Evolutionary conservation across 2,888 invertebrate species (phyloP).

Genomic region (Nipponacmea schrenckii): DNA sequence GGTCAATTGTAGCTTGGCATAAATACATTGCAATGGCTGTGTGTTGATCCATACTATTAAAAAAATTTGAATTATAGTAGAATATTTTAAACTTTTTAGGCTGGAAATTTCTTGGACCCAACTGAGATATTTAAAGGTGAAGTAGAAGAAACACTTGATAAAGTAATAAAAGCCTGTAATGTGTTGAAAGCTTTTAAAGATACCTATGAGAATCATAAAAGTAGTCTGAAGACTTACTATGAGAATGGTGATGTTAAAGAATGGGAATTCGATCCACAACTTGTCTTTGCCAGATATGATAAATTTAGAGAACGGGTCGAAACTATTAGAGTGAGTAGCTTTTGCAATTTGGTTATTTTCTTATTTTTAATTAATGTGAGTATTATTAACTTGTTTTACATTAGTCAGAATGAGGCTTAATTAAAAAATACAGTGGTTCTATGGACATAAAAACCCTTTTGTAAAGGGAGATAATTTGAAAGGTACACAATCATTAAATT

Average conservation of each 20-base stretch:
- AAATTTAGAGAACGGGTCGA: constrained; percentile 64
- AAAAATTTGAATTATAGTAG: not conserved
- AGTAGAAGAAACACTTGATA: constrained; percentile 89
- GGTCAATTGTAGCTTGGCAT: not conserved
- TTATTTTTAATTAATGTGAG: not conserved
- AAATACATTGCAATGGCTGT: not conserved
- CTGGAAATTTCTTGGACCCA: constrained; percentile 88
- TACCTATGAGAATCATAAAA: constrained; percentile 64
- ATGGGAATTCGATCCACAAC: constrained; percentile 68
- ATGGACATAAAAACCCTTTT: not conserved
- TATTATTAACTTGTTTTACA: not conserved
- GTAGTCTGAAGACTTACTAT: constrained; percentile 66
- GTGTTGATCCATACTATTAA: not conserved
- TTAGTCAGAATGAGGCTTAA: not conserved
- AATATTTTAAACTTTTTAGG: constrained; percentile 71
- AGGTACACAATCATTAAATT: no score
- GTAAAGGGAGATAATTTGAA: no score
- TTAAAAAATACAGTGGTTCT: not conserved
- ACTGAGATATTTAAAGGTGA: constrained; percentile 93
- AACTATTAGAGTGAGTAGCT: constrained; percentile 57
- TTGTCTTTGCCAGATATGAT: constrained; percentile 67
- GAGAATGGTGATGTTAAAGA: constrained; percentile 58
- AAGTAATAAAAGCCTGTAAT: constrained; percentile 72
- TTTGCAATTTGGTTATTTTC: not conserved
- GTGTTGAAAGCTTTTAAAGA: constrained; percentile 60